Base-by-base conservation (phyloP, 2,797 vertebrate species). In the Pachyuromys duprasi region DNA sequence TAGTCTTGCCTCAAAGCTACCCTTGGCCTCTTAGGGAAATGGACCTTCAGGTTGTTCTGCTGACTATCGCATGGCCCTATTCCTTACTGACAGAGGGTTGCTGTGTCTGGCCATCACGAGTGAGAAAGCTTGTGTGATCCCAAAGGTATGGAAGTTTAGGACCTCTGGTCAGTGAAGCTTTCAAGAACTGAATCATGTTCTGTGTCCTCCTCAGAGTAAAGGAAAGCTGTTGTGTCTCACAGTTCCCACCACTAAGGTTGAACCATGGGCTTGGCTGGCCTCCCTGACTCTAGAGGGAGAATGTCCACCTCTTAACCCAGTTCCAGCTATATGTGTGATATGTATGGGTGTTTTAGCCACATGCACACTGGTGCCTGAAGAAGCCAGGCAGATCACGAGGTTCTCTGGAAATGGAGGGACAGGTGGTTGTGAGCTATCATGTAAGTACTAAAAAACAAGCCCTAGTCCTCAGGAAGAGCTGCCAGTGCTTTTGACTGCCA, bases 51-150 rank as follows among this genome's bases (percentile, higher is more conserved):
- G 9, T 42, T 92, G 24, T 89, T 93, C 67, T 75, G 33, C 15
- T 82, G 82, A 83, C 74, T 70, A 42, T 92, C 42, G 67, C 13
- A 14, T 88, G 84, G 45, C 26, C 31, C 42, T 91, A 2, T 86
- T 95, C 75, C 86, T 87, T 92, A 80, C 90, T 62, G 36, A 72
- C 57, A 78, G 28, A n/a, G 33, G 89, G 33, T 70, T 95, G 96
- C 55, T 95, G 55, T 89, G 53, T 65, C 45, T 72, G n/a, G 69
- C 17, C 55, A 57, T n/a, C 4, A 78, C 96, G 75, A 88, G 3
- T 78, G 67, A 13, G 12, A 91, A 89, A 15, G 20, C 26, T 24
- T 87, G n/a, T 78, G 26, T 95, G 70, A 91, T 80, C 3, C 28
- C 74, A 22, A 91, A 62, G 55, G 70, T 49, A 31, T 69, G 53